These are phyloP conservation scores for Meleagris gallopavo DNA, from an alignment of 2,113 vertebrate genomes.

Conservation along the genomic window DNA sequence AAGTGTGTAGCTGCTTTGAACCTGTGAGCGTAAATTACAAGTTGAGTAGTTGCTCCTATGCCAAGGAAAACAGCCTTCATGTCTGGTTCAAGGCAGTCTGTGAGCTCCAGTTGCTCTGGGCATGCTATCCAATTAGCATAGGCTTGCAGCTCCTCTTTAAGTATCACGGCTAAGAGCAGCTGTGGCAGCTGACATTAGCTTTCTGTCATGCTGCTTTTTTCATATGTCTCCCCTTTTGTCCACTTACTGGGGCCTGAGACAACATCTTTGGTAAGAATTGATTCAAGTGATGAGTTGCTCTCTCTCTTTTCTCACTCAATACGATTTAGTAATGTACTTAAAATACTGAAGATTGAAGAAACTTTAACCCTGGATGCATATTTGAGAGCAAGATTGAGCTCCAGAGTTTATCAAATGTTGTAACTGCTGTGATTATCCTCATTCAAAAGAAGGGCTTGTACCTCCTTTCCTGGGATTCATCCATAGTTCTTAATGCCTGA, in stretches of 20 bases:
- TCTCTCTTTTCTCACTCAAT: neutral
- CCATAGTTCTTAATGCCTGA: neutral
- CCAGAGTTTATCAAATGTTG: neutral
- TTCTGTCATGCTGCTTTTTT: neutral
- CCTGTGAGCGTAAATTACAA: neutral
- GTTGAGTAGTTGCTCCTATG: neutral
- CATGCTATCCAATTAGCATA: neutral
- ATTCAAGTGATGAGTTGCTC: neutral
- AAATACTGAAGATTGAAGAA: neutral
- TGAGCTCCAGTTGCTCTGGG: neutral
- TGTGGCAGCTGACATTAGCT: constrained; percentile 25
- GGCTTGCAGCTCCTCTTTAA: neutral
- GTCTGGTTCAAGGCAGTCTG: neutral
- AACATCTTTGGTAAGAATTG: neutral
- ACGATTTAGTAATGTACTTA: neutral
- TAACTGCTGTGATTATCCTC: neutral
- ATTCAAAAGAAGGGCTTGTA: neutral
- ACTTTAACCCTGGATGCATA: neutral
- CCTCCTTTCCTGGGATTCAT: neutral
- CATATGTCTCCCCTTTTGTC: neutral
- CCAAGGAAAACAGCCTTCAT: neutral
- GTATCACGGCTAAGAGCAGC: neutral
- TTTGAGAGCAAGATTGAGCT: neutral
- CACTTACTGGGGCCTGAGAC: neutral
- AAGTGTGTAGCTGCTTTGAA: neutral